Conservation (phyloP, 1,140 invertebrate species). For the Drosophila willistoni region DNA sequence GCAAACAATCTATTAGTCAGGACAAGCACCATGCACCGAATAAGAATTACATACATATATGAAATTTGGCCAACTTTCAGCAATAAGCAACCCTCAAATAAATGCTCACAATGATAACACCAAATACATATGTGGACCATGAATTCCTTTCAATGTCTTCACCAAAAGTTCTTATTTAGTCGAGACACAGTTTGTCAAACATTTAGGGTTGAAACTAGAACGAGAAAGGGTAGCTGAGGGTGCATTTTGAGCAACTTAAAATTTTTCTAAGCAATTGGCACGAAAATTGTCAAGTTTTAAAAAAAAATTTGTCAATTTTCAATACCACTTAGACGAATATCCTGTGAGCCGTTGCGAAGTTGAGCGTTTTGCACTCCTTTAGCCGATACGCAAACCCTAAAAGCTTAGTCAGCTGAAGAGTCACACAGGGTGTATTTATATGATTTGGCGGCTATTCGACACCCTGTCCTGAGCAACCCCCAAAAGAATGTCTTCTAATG, state of each 20-base stretch:
- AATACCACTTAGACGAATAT: neutral
- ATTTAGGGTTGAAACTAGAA: too few relatives aligned
- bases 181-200: neutral
- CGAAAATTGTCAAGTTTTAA: too few relatives aligned
- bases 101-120: neutral
- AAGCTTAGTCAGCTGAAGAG: neutral
- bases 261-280: too few relatives aligned
- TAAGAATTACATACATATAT: neutral
- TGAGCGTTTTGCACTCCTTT: neutral
- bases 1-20: neutral
- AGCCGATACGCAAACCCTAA: neutral
- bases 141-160: neutral
- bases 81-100: neutral
- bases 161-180: neutral
- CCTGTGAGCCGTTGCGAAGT: neutral
- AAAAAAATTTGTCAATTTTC: too few relatives aligned
- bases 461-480: constrained; percentile 46
- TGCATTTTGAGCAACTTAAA: too few relatives aligned
- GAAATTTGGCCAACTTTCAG: neutral
- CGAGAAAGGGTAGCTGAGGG: too few relatives aligned
- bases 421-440: constrained; percentile 13
- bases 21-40: neutral
- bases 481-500: constrained; percentile 29
- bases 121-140: neutral
- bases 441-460: neutral